These are phyloP conservation scores for Notolepis coatsorum DNA, from an alignment of 2,797 vertebrate genomes.

Conservation along the genomic window DNA sequence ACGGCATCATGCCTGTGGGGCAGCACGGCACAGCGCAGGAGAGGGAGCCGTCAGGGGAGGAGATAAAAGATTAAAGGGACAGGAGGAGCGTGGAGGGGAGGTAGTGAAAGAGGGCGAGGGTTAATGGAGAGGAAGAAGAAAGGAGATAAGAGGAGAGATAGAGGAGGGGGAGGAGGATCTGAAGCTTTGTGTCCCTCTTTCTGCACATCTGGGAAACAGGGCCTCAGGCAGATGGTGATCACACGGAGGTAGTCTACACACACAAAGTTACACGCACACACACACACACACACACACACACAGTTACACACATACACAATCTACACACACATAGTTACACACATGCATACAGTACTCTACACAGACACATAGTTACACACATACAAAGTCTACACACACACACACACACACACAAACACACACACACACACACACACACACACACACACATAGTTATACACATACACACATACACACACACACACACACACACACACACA, in stretches of 20 bases:
- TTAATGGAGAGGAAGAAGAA: background rate
- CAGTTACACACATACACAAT: background rate
- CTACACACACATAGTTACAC: background rate
- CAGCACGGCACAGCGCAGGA: slow-evolving; percentile 60
- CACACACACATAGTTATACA: background rate
- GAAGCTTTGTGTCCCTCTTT: background rate
- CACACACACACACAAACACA: slow-evolving; percentile 12
- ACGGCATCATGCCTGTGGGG: slow-evolving; percentile 67
- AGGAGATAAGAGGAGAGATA: background rate
- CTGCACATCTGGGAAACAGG: slow-evolving; percentile 13
- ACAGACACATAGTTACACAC: too few species aligned
- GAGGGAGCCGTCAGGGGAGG: slow-evolving; percentile 49
- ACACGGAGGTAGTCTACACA: background rate
- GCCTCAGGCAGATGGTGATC: background rate
- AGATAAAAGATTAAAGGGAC: slow-evolving; percentile 52
- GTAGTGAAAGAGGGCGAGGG: too few species aligned
- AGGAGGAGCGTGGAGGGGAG: slow-evolving; percentile 17
- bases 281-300: background rate
- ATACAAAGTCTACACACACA: slow-evolving; percentile 2
- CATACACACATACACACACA: background rate
- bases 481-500: background rate
- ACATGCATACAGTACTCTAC: slow-evolving; percentile 8
- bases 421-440: background rate
- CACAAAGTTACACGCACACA: background rate
- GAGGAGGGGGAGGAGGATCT: slow-evolving; percentile 2